A percentile compares a stretch with the other conserved stretches of the same genome.
phyloP scores from a whole-genome alignment of 64 coral and sea anemone species.

The Montipora efflorescens region DNA sequence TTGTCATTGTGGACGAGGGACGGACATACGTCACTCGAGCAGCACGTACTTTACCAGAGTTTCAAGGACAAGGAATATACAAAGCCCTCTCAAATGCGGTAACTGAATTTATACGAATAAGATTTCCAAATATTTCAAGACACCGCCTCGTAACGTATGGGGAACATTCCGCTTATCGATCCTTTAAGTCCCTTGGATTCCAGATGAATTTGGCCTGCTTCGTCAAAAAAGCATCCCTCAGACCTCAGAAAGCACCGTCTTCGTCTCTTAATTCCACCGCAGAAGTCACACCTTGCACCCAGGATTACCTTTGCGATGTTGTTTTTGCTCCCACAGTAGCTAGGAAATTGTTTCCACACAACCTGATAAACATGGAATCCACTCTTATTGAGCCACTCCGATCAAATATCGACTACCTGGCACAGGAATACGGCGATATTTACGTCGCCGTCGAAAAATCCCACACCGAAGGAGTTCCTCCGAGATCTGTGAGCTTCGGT shows the following conservation, averaged over 20 bases:
- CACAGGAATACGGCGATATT: not conserved
- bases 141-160: too few species aligned
- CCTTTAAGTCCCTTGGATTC: not conserved
- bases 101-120: not conserved
- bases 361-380: not conserved
- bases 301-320: not conserved
- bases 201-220: too few species aligned
- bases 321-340: not conserved
- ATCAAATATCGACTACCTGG: conserved; percentile 46
- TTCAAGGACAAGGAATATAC: conserved; percentile 15
- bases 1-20: too few species aligned
- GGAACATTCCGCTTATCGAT: not conserved
- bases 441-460: conserved; percentile 7
- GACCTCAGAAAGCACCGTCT: too few species aligned
- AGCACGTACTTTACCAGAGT: conserved; percentile 6
- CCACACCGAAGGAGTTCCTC: not conserved
- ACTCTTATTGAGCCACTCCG: conserved; percentile 5
- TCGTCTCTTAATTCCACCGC: too few species aligned
- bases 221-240: too few species aligned
- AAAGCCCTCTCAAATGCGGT: not conserved
- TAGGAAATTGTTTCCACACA: not conserved
- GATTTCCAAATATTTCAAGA: too few species aligned
- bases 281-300: too few species aligned
- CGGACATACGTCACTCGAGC: not conserved
- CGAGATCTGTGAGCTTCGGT: conserved; percentile 63